phyloP scores from a whole-genome alignment of 2,888 invertebrate species.

The Pseudeuparius sepicola region DNA sequence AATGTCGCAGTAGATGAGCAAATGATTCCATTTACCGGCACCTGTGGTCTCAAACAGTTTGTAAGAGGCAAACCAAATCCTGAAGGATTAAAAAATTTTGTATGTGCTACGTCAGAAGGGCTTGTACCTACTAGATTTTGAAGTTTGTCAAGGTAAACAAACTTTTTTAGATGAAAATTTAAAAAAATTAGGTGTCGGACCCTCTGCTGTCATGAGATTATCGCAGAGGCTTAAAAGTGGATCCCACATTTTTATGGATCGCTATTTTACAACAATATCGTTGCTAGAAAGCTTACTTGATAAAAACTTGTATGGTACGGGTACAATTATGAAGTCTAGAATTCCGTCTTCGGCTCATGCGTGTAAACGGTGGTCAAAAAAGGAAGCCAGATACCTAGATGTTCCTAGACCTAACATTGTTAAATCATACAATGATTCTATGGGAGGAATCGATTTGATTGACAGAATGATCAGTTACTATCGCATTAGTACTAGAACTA shows the following conservation, averaged over 20 bases:
- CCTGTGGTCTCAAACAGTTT: constrained; percentile 13
- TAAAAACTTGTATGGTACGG: constrained; percentile 4
- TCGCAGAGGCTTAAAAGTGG: constrained; percentile 10
- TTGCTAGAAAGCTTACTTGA: not conserved
- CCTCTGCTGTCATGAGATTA: constrained; percentile 23
- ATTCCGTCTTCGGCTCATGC: not conserved
- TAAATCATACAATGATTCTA: constrained; percentile 10
- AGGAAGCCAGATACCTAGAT: constrained; percentile 3
- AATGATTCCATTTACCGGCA: constrained; percentile 11
- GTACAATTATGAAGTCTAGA: constrained; percentile 3
- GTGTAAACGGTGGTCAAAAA: constrained; percentile 5
- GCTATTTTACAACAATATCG: constrained; percentile 10
- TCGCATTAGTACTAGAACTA: not conserved
- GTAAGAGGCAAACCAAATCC: constrained; percentile 26
- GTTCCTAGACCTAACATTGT: constrained; percentile 11
- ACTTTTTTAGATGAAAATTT: constrained; percentile 17
- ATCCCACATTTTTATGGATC: not conserved
- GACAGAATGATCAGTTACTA: constrained; percentile 15
- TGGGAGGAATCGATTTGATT: constrained; percentile 14
- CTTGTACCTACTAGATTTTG: constrained; percentile 28
- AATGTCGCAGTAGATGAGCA: constrained; percentile 7
- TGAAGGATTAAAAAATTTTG: constrained; percentile 30
- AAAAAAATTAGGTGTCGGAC: constrained; percentile 21
- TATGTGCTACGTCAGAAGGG: constrained; percentile 24
- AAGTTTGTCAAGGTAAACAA: constrained; percentile 27